A percentile compares a stretch with the other conserved stretches of the same genome.
Conservation (phyloP, 1,140 invertebrate genomes). For the Ceratosolen solmsi region DNA sequence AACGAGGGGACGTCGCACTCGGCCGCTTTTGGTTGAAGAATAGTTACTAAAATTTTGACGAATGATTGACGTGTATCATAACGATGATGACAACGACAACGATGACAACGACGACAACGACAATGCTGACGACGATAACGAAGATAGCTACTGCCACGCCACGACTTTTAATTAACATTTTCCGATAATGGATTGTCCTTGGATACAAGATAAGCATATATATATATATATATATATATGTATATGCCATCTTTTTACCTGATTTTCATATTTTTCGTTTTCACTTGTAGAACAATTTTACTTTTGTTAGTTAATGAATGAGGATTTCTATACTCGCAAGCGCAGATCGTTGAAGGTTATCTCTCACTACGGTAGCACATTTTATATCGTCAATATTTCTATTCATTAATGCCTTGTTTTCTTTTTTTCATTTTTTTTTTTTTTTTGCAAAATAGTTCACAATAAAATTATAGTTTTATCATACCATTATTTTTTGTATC, state of each 20-base stretch:
- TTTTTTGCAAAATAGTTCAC: too few species aligned
- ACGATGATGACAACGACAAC: neutral
- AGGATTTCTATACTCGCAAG: neutral
- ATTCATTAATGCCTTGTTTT: neutral
- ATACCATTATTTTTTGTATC: too few species aligned
- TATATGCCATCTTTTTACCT: too few species aligned
- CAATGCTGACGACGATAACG: neutral
- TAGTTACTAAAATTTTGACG: slow-evolving; percentile 54
- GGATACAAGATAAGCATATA: neutral
- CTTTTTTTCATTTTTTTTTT: neutral
- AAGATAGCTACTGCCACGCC: neutral
- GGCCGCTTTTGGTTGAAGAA: slow-evolving; percentile 71
- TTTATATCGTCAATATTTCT: neutral
- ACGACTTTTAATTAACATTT: neutral
- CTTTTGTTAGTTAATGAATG: neutral
- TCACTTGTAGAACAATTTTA: neutral
- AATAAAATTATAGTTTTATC: too few species aligned
- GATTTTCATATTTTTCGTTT: neutral
- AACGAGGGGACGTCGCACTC: slow-evolving; percentile 41
- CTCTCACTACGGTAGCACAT: too few species aligned
- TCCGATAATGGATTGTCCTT: neutral
- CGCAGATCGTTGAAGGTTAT: too few species aligned
- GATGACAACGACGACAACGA: neutral
- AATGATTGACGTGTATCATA: neutral
- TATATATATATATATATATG: too few species aligned